phyloP scores from a whole-genome alignment of 2,113 vertebrate genomes.

The Solea solea region DNA sequence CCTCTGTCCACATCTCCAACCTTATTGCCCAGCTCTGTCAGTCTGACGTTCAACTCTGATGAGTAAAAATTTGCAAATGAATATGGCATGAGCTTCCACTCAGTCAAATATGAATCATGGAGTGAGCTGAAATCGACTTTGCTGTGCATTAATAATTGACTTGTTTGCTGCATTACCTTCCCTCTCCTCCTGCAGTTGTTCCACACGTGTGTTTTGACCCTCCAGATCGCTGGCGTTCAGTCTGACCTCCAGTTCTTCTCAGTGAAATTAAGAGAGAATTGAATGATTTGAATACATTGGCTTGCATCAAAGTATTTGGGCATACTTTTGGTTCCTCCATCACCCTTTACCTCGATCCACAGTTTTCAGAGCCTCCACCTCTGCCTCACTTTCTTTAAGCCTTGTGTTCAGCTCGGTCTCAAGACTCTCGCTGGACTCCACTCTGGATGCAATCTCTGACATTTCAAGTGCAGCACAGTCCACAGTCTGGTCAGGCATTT shows the following conservation, averaged over 20 bases:
- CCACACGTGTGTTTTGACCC: background rate
- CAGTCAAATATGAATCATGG: background rate
- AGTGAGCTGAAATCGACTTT: background rate
- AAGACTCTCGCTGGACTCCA: conserved; percentile 12
- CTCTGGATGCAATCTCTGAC: conserved; percentile 21
- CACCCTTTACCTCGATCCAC: conserved; percentile 18
- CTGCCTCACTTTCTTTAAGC: background rate
- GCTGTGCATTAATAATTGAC: background rate
- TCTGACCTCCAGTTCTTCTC: conserved; percentile 22
- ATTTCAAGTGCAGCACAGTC: background rate
- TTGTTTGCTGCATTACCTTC: conserved; percentile 15
- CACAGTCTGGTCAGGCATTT: background rate
- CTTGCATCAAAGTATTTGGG: no score
- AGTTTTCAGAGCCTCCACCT: conserved; percentile 10
- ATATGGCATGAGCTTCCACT: background rate
- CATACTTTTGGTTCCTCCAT: background rate
- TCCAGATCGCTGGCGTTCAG: conserved; percentile 17
- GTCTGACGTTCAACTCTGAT: conserved; percentile 18
- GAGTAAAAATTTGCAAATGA: background rate
- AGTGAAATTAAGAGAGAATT: background rate
- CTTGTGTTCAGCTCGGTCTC: background rate
- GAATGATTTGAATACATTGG: background rate
- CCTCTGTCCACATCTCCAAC: conserved; percentile 9
- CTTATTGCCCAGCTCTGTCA: conserved; percentile 11
- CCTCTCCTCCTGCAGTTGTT: conserved; percentile 12